Evolutionary conservation across 2,113 vertebrate genomes (phyloP).

Genomic region (human): GRCh38 chr3:180886501-180887000

Average conservation of each 20-base stretch:
- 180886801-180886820: background rate
- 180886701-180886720: background rate
- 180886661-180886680: background rate
- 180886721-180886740: background rate
- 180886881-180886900: background rate
- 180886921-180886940: background rate
- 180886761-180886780: background rate
- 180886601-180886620: background rate
- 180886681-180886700: background rate
- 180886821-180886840: background rate
- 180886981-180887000: background rate
- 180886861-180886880: background rate
- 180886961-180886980: background rate
- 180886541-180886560: too few relatives aligned
- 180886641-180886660: background rate
- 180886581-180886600: background rate
- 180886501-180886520: background rate
- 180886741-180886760: background rate
- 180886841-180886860: background rate
- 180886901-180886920: background rate
- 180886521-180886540: background rate
- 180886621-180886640: background rate
- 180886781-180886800: background rate
- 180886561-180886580: too few relatives aligned
- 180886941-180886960: background rate